A percentile compares a stretch with the other conserved stretches of the same genome.
phyloP scores from a whole-genome alignment of 2,113 vertebrate species.

The Orthochromis malagaraziensis region DNA sequence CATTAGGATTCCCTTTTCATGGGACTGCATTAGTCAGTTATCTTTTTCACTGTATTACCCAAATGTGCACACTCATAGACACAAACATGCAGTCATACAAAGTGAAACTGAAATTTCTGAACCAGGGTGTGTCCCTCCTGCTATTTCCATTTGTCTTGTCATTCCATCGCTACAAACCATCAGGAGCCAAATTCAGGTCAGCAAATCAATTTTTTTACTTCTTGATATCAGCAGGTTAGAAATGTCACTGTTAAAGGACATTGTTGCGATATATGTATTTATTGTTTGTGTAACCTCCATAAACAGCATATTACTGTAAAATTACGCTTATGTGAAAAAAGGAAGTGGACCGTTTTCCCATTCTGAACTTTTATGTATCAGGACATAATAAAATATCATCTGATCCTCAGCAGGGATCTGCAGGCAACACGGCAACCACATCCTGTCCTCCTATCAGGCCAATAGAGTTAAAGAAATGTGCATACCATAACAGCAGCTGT shows the following conservation, averaged over 20 bases:
- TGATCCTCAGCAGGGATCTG: not conserved
- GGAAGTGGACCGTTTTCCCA: not conserved
- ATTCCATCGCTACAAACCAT: not conserved
- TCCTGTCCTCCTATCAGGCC: not conserved
- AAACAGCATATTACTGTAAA: not conserved
- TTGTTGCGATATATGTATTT: not conserved
- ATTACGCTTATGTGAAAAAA: not conserved
- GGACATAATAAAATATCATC: not conserved
- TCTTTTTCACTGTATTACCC: slow-evolving; percentile 6
- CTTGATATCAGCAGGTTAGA: not conserved
- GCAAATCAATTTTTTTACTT: not conserved
- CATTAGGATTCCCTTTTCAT: slow-evolving; percentile 60
- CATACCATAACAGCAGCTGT: not conserved
- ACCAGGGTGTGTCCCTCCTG: slow-evolving; percentile 13
- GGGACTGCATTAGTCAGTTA: slow-evolving; percentile 40
- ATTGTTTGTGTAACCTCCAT: not conserved
- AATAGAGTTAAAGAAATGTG: not conserved
- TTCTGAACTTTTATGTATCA: not conserved
- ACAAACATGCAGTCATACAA: slow-evolving; percentile 9
- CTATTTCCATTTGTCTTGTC: slow-evolving; percentile 31
- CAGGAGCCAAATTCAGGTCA: not conserved
- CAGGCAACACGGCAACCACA: not conserved
- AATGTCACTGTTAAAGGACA: not conserved
- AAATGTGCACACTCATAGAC: not conserved
- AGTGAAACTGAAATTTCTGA: slow-evolving; percentile 52